These are phyloP conservation scores for Kryptopterus vitreolus DNA, from an alignment of 2,797 vertebrate species.

Conservation along the genomic window DNA sequence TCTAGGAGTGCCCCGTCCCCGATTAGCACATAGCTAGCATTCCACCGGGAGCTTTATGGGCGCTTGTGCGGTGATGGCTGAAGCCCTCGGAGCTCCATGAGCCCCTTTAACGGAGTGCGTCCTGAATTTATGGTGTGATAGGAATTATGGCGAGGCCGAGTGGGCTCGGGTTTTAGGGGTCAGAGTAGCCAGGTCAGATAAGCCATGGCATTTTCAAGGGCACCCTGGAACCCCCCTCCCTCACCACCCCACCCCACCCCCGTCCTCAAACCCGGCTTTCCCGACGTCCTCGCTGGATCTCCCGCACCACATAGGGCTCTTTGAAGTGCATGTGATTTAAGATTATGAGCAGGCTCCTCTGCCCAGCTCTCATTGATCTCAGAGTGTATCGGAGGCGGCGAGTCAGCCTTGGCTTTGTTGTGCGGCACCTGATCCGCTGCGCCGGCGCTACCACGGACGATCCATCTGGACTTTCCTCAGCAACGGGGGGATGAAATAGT, in stretches of 20 bases:
- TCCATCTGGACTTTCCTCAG: conserved; percentile 53
- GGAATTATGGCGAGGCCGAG: conserved; percentile 50
- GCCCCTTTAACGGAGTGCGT: conserved; percentile 53
- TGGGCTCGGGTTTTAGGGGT: conserved; percentile 49
- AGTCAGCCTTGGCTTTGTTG: conserved; percentile 50
- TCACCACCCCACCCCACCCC: too few relatives aligned
- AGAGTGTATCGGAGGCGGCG: conserved; percentile 41
- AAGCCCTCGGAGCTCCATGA: conserved; percentile 39
- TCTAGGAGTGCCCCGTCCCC: conserved; percentile 39
- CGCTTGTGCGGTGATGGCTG: conserved; percentile 44
- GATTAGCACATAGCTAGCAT: conserved; percentile 59
- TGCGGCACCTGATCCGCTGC: conserved; percentile 51
- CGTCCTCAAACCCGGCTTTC: too few relatives aligned
- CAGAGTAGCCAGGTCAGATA: conserved; percentile 58
- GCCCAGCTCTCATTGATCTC: conserved; percentile 57
- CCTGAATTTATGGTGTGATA: conserved; percentile 57
- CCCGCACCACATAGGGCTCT: conserved; percentile 43
- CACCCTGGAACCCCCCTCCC: conserved; percentile 11
- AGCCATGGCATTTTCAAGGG: conserved; percentile 51
- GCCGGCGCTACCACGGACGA: conserved; percentile 45
- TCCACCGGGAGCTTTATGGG: conserved; percentile 57
- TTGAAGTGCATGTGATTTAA: conserved; percentile 66
- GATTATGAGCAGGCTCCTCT: conserved; percentile 48
- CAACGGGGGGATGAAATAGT: conserved; percentile 56
- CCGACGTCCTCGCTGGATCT: conserved; percentile 33